These are phyloP conservation scores for Channa maculata DNA, from an alignment of 2,113 vertebrate genomes.

Conservation along the genomic window DNA sequence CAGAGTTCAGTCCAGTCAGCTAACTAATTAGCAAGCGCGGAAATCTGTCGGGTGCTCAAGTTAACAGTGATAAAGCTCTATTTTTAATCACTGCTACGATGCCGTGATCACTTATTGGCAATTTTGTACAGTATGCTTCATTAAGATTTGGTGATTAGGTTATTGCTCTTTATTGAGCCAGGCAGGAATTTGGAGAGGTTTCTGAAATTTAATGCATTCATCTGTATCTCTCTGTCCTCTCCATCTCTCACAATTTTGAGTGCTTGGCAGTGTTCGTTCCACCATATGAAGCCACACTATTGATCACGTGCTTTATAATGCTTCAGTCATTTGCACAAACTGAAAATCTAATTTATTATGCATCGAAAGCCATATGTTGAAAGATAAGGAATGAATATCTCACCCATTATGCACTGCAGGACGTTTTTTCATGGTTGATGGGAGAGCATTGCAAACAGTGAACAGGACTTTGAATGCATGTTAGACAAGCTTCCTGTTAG, in stretches of 20 bases:
- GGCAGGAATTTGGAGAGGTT: not conserved
- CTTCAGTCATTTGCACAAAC: slow-evolving; percentile 20
- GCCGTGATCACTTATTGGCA: not conserved
- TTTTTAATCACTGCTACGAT: slow-evolving; percentile 18
- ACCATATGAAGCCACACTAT: not conserved
- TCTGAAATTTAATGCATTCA: not conserved
- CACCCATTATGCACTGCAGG: slow-evolving; percentile 25
- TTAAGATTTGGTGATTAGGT: slow-evolving; percentile 10
- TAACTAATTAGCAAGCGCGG: slow-evolving; percentile 40
- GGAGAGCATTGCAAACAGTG: slow-evolving; percentile 46
- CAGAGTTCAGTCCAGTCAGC: slow-evolving; percentile 27
- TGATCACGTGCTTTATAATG: not conserved
- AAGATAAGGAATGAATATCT: slow-evolving; percentile 51
- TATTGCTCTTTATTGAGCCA: slow-evolving; percentile 5
- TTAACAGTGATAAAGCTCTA: slow-evolving; percentile 27
- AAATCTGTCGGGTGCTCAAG: slow-evolving; percentile 10
- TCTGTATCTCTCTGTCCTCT: not conserved
- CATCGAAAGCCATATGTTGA: slow-evolving; percentile 15
- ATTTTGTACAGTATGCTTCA: slow-evolving; percentile 26
- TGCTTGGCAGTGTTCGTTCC: not conserved
- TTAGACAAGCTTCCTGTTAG: slow-evolving; percentile 45
- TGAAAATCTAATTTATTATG: slow-evolving; percentile 43
- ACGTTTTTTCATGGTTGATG: slow-evolving; percentile 33
- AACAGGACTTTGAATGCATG: slow-evolving; percentile 55
- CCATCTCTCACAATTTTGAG: not conserved